Conservation (phyloP, 2,797 vertebrate genomes). For the Myiothlypis chrysogaster region DNA sequence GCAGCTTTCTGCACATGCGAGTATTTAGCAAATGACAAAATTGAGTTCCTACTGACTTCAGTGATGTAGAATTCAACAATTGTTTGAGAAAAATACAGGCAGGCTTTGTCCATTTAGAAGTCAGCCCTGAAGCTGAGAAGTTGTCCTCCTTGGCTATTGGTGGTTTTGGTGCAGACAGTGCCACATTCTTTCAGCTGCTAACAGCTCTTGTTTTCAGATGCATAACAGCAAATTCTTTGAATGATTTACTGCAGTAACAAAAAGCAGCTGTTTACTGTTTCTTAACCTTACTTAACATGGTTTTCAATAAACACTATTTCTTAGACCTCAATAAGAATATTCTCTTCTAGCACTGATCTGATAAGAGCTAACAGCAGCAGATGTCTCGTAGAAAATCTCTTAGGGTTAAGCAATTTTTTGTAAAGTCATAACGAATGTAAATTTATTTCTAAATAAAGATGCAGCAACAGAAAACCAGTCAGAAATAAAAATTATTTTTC, state of each 20-base stretch:
- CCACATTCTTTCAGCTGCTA: conserved; percentile 18
- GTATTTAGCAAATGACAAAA: background rate
- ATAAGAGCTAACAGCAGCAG: background rate
- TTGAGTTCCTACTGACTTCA: background rate
- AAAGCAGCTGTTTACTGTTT: background rate
- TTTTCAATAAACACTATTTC: background rate
- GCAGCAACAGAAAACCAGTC: background rate
- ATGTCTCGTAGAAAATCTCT: background rate
- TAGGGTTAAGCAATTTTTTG: background rate
- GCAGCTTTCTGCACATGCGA: background rate
- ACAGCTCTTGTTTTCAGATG: background rate
- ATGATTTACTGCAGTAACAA: conserved; percentile 3
- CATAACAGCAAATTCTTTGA: conserved; percentile 14
- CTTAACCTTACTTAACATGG: background rate
- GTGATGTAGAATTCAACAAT: background rate
- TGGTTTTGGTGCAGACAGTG: background rate
- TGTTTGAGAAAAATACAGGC: background rate
- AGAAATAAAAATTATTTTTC: background rate
- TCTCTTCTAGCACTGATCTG: background rate
- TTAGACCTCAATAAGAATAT: background rate
- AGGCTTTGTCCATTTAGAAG: background rate
- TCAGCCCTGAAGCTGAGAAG: background rate
- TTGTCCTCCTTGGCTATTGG: background rate
- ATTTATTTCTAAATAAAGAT: background rate
- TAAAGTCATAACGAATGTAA: background rate